phyloP scores from a whole-genome alignment of 2,888 invertebrate genomes.

The Chrysina gloriosa region DNA sequence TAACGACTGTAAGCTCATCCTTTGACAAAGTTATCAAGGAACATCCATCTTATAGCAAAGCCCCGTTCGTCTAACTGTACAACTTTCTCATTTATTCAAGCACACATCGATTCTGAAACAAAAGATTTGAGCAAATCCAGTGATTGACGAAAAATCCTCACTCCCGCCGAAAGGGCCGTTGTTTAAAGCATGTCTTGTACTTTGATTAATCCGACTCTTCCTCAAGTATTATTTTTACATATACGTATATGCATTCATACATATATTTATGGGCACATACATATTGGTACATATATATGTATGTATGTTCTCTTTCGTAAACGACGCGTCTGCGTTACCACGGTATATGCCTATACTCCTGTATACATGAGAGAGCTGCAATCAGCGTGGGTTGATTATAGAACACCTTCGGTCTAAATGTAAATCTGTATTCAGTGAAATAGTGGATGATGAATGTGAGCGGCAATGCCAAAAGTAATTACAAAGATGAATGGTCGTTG shows the following conservation, averaged over 20 bases:
- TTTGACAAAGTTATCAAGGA: constrained; percentile 25
- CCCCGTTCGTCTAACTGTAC: constrained; percentile 30
- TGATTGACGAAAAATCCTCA: constrained; percentile 32
- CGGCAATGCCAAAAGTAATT: too few species aligned
- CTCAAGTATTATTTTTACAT: neutral
- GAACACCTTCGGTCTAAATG: constrained; percentile 2
- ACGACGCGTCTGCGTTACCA: neutral
- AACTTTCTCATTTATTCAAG: neutral
- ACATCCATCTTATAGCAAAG: neutral
- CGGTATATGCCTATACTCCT: neutral
- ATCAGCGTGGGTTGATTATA: constrained; percentile 21
- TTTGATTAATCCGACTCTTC: constrained; percentile 31
- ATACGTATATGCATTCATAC: neutral
- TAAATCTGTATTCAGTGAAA: constrained; percentile 15
- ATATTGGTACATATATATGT: too few species aligned
- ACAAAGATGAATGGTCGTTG: too few species aligned
- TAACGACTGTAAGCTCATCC: too few species aligned
- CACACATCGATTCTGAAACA: constrained; percentile 11
- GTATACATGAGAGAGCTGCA: neutral
- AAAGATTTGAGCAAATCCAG: constrained; percentile 34
- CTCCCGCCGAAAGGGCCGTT: constrained; percentile 17
- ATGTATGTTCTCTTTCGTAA: too few species aligned
- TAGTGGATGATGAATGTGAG: neutral
- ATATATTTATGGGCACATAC: constrained; percentile 2
- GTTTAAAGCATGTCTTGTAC: constrained; percentile 10